These are phyloP conservation scores for Ictidomys tridecemlineatus DNA, from an alignment of 2,113 vertebrate genomes.

Conservation along the genomic window DNA sequence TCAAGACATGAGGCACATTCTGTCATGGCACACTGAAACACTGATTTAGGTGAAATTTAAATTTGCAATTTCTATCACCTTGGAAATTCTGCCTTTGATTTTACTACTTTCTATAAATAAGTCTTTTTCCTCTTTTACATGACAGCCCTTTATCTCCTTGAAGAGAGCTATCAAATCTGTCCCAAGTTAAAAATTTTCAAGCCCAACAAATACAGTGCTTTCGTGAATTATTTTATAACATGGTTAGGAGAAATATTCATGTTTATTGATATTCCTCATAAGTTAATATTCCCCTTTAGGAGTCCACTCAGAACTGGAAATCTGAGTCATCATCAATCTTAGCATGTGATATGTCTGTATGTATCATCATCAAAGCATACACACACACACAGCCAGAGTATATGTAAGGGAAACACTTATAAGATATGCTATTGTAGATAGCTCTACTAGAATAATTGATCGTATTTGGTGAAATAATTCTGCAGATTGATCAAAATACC, in stretches of 20 bases:
- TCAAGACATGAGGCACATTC: not conserved
- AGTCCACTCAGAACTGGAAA: not conserved
- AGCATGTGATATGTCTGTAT: not conserved
- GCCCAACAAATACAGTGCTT: not conserved
- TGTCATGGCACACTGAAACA: not conserved
- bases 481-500: not conserved
- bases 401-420: not conserved
- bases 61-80: constrained; percentile 1
- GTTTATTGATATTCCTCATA: not conserved
- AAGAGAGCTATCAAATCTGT: not conserved
- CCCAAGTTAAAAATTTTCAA: not conserved
- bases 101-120: not conserved
- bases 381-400: not conserved
- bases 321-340: not conserved
- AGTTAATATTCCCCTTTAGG: not conserved
- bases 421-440: not conserved
- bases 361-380: not conserved
- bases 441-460: not conserved
- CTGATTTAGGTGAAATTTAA: not conserved
- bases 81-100: constrained; percentile 10
- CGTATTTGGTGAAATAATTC: not conserved
- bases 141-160: not conserved
- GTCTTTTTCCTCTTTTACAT: not conserved
- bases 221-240: not conserved
- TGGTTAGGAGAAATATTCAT: not conserved